phyloP scores from a whole-genome alignment of 2,113 vertebrate genomes.

The Sialia sialis region DNA sequence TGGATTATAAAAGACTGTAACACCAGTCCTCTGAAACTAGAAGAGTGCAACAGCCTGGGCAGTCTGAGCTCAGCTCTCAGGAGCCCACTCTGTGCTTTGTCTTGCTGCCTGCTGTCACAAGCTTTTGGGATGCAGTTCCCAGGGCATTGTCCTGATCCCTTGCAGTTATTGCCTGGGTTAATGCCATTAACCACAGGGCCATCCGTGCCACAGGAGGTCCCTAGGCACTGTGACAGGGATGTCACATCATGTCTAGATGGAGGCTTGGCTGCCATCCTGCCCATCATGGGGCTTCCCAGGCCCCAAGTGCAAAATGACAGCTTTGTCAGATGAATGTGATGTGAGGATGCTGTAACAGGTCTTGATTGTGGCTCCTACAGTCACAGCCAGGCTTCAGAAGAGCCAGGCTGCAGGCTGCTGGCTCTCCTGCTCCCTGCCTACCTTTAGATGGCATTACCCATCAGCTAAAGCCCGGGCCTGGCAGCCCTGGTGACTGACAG shows the following conservation, averaged over 20 bases:
- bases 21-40: background rate
- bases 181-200: background rate
- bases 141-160: background rate
- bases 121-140: background rate
- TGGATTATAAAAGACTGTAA: rapidly evolving
- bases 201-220: rapidly evolving
- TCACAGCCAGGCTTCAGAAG: background rate
- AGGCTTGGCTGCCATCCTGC: background rate
- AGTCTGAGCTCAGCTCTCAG: background rate
- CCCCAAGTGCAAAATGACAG: background rate
- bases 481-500: background rate
- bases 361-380: background rate
- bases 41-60: background rate
- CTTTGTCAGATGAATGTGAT: background rate
- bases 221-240: background rate
- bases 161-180: background rate
- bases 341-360: background rate
- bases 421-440: background rate
- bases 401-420: background rate
- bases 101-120: background rate
- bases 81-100: background rate
- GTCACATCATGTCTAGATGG: background rate
- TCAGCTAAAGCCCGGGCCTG: background rate
- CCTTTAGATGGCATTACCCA: background rate
- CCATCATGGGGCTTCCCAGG: background rate